Percentiles rank a stretch among this genome's conserved stretches.
phyloP scores from a whole-genome alignment of 2,113 vertebrate species.

The Trichomycterus rosablanca region DNA sequence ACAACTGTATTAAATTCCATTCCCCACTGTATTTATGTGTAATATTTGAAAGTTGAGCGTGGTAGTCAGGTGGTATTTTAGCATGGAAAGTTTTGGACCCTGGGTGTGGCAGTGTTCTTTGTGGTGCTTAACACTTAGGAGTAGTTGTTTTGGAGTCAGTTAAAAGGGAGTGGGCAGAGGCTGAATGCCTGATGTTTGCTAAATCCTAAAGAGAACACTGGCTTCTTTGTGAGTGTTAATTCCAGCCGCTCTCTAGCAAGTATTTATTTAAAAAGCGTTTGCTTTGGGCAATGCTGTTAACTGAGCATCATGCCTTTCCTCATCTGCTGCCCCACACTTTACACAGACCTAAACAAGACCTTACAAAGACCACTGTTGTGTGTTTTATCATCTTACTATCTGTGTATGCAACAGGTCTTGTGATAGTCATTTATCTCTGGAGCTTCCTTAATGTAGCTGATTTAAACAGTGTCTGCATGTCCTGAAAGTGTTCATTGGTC shows the following conservation, averaged over 20 bases:
- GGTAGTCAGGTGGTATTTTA: not conserved
- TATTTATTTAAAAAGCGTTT: conserved; percentile 44
- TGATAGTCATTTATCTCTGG: conserved; percentile 4
- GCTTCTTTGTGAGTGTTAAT: conserved; percentile 59
- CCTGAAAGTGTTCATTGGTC: too few species aligned
- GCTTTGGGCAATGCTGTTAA: conserved; percentile 28
- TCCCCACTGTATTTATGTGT: not conserved
- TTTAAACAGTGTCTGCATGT: too few species aligned
- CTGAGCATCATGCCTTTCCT: not conserved
- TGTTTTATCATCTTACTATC: not conserved
- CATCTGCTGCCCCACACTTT: conserved; percentile 10
- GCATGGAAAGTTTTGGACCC: conserved; percentile 3
- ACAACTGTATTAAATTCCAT: too few species aligned
- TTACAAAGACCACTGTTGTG: conserved; percentile 25
- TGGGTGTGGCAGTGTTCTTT: conserved; percentile 21
- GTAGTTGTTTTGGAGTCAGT: conserved; percentile 26
- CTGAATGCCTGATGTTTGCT: conserved; percentile 51
- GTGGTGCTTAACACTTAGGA: not conserved
- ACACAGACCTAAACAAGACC: not conserved
- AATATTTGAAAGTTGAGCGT: not conserved
- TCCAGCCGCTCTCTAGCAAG: not conserved
- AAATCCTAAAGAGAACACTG: conserved; percentile 61
- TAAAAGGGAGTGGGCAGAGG: conserved; percentile 13
- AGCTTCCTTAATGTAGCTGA: not conserved
- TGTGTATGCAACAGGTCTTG: conserved; percentile 1